Base-by-base conservation (phyloP, 2,888 invertebrate species). In the Steinernema carpocapsae region DNA sequence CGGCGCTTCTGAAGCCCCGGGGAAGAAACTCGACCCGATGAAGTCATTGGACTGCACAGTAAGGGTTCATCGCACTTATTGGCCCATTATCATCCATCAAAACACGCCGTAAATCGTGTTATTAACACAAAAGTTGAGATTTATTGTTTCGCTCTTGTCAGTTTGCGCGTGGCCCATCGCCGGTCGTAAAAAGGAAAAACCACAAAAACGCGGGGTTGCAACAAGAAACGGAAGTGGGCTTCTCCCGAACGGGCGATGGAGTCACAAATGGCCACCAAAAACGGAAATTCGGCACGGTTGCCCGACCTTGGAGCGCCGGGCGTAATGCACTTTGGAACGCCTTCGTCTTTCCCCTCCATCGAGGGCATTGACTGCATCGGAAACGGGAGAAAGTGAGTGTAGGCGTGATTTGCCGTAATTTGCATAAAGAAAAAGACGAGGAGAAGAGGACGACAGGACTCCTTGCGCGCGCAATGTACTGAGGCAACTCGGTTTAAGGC, bases 21-120 rank as follows among this genome's bases (percentile, higher is more conserved):
- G 64, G 37, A 64, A 64, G 12, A 10, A 26, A n/a, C 32, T 64
- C 10, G 29, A 24, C 6, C 56, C 56, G 17, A 29, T 7, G 17
- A 64, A 22, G 64, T 32, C 37, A 37, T 14, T 26, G 19, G 26
- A 29, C 3, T 26, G 64, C 3, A 64, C 29, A n/a, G 37, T 37
- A 3, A 22, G 24, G 32, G 32, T 17, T 26, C 2, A 12, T 64
- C 64, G 26, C 64, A 64, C 64, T 32, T 48, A 48, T 64, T 32
- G 64, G 26, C 64, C 17, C 29, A 64, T 64, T 64, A 64, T 26
- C 64, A 64, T 64, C 64, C 24, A 64, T 64, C 64, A 64, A 64
- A 64, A 64, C 64, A 64, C 64, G 64, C 64, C 64, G 32, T 64
- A 64, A 64, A 64, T 64, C 64, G 64, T 64, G 64, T 64, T 32